Conservation (phyloP, 2,797 vertebrate genomes). For the Melanogrammus aeglefinus region DNA sequence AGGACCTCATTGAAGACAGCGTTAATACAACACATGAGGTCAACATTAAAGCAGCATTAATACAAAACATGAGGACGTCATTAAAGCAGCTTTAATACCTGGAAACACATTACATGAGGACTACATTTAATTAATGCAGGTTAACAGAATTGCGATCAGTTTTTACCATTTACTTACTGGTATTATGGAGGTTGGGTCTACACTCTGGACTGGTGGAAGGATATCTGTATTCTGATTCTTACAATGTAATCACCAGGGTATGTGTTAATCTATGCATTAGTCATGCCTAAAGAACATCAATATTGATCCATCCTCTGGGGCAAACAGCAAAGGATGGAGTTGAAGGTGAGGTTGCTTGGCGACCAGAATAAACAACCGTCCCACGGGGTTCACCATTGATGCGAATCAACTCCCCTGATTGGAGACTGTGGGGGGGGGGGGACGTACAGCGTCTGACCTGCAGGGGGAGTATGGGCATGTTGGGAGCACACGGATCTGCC, state of each 20-base stretch:
- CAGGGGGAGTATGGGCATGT: no score
- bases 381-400: no score
- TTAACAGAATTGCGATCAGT: neutral
- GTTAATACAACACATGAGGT: conserved; percentile 66
- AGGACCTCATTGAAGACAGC: no score
- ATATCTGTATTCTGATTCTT: neutral
- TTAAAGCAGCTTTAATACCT: conserved; percentile 75
- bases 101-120: conserved; percentile 18
- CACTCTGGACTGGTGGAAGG: neutral
- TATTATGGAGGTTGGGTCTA: neutral
- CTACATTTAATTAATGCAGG: neutral
- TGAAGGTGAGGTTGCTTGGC: neutral
- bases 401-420: no score
- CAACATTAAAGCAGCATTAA: conserved; percentile 37
- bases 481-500: no score
- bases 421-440: no score
- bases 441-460: no score
- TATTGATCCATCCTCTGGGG: neutral
- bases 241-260: neutral
- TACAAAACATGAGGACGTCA: conserved; percentile 56
- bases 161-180: neutral
- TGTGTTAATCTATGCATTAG: neutral
- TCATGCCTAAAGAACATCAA: neutral
- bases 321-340: neutral
- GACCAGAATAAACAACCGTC: neutral